phyloP scores from a whole-genome alignment of 2,113 vertebrate species.

The Fregetta grallaria region DNA sequence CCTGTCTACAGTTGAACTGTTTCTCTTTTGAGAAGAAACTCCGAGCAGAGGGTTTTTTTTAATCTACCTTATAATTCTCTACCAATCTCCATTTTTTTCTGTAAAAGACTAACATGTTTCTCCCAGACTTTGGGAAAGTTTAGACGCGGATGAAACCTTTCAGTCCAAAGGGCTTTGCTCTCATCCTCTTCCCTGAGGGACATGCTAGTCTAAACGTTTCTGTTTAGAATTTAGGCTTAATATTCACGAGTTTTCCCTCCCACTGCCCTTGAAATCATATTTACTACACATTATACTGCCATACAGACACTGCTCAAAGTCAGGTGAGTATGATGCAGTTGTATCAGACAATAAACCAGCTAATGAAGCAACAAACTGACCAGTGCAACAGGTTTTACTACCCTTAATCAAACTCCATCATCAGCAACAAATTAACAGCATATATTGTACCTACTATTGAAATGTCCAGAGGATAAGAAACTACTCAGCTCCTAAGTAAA shows the following conservation, averaged over 20 bases:
- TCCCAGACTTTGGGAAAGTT: neutral
- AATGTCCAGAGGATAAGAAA: neutral
- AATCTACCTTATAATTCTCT: neutral
- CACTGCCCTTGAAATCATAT: neutral
- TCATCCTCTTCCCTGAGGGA: neutral
- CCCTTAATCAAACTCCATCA: neutral
- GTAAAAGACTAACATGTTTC: neutral
- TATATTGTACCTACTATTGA: neutral
- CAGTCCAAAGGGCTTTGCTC: neutral
- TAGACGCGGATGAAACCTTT: neutral
- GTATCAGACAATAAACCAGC: neutral
- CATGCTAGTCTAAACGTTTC: neutral
- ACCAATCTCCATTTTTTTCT: neutral
- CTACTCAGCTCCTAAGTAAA: neutral
- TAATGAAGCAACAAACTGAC: neutral
- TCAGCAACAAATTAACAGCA: neutral
- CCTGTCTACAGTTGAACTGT: neutral
- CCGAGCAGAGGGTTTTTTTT: rapidly evolving
- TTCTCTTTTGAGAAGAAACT: neutral
- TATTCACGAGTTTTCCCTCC: neutral
- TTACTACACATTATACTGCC: neutral
- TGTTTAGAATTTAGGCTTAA: neutral
- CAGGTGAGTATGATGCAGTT: neutral
- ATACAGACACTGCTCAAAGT: neutral
- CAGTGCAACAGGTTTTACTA: neutral